A percentile compares a stretch with the other conserved stretches of the same genome.
These are phyloP conservation scores for Cladopsammia gracilis DNA, from an alignment of 64 coral and sea anemone genomes.

Conservation along the genomic window DNA sequence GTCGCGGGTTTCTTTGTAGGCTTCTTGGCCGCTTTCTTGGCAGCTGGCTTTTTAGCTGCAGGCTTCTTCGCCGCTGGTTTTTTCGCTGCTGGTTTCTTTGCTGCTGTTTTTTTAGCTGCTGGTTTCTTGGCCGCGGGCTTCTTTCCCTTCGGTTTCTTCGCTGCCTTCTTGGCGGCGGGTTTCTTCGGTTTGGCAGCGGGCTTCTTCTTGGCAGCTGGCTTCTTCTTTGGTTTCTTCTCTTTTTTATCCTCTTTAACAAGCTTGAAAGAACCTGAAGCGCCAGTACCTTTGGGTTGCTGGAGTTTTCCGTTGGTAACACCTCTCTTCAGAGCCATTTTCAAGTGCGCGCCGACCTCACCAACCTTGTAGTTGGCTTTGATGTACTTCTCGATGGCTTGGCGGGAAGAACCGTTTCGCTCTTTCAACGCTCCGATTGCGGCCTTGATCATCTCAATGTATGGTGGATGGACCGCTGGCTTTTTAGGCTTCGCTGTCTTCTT, in stretches of 20 bases:
- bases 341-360: background rate
- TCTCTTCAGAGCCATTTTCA: conserved; percentile 29
- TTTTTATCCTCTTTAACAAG: background rate
- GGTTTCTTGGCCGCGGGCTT: background rate
- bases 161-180: background rate
- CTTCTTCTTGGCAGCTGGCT: background rate
- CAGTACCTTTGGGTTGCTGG: conserved; percentile 12
- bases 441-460: conserved; percentile 29
- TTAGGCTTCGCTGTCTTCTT: background rate
- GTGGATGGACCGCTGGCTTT: conserved; percentile 17
- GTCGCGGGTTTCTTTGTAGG: background rate
- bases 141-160: background rate
- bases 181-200: conserved; percentile 7
- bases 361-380: conserved; percentile 49
- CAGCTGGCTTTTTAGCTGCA: background rate
- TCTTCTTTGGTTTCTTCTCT: conserved; percentile 3
- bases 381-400: conserved; percentile 55
- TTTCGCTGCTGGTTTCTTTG: background rate
- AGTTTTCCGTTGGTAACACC: background rate
- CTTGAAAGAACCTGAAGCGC: conserved; percentile 46
- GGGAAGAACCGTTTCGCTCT: conserved; percentile 38
- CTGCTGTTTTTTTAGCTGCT: background rate
- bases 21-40: conserved; percentile 5
- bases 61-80: conserved; percentile 1
- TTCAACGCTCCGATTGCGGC: conserved; percentile 21